Base-by-base conservation (phyloP, 2,113 vertebrate species). In the Zosterops pallidus region DNA sequence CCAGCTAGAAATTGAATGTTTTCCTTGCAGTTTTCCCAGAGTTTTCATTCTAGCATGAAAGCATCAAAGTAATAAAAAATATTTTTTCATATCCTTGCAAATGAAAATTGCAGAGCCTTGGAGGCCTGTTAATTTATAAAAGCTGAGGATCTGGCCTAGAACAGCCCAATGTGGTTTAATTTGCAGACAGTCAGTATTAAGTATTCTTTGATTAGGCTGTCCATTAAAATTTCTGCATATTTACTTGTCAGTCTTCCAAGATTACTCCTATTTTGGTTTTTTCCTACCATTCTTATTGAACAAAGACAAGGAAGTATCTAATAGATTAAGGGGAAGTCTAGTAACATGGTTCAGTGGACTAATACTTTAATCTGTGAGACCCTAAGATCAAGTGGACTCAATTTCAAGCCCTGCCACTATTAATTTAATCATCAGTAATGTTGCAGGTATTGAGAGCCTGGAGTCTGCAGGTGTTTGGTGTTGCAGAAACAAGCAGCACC, bases 311-410 rank as follows among this genome's bases (percentile, higher is more conserved):
- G 92, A 96, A 94, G 71, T 96, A 92, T 94, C 94, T 83, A 79
- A 94, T 63, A 96, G 71, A 81, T 94, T 82, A 83, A 96, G 95
- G 84, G 52, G 71, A 92, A 93, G 46, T 65, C 75, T 89, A 77
- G 87, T 93, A 90, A 86, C 84, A 95, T 85, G 96, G 85, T 96
- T 97, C 89, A 96, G 41, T 4, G 20, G 83, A 75, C 88, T 95
- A 96, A 97, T 97, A 94, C 86, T 92, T 97, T 96, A 97, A 97
- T 96, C 90, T 93, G 70, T 81, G 90, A 95, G 91, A 97, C 64
- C 52, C 59, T 95, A 56, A 92, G 94, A 96, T 96, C 94, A 97
- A 97, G 90, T 94, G 89, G 91, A 94, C 83, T 94, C 96, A 90
- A 83, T 97, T 97, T 96, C 94, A 96, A 92, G 71, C 86, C 78